Conservation (phyloP, 2,113 vertebrate genomes). For the Columba janthina region DNA sequence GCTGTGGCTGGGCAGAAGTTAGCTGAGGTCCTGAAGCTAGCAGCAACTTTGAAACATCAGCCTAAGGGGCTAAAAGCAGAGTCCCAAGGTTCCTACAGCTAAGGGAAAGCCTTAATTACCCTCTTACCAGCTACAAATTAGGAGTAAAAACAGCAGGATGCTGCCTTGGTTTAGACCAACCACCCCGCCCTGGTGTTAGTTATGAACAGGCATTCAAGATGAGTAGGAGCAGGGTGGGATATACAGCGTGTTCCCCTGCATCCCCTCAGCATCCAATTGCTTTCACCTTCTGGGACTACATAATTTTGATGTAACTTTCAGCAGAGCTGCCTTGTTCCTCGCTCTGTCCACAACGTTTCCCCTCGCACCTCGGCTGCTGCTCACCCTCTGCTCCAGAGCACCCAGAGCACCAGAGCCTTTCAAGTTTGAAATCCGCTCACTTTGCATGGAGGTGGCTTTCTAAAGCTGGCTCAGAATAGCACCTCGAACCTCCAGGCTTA, state of each 20-base stretch:
- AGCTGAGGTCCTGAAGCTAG: not conserved
- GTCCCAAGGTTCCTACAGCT: not conserved
- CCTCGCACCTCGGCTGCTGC: not conserved
- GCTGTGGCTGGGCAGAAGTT: not conserved
- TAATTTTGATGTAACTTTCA: not conserved
- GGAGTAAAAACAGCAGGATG: not conserved
- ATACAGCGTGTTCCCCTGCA: not conserved
- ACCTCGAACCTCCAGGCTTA: not conserved
- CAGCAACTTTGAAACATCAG: not conserved
- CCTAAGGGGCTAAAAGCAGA: not conserved
- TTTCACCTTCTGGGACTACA: accelerated
- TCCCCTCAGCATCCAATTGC: not conserved
- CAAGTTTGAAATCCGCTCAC: not conserved
- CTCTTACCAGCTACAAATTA: not conserved
- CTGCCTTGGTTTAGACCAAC: not conserved
- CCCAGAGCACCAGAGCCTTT: not conserved
- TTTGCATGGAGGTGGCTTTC: not conserved
- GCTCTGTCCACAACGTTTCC: not conserved
- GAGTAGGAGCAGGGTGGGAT: not conserved
- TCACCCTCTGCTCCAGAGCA: not conserved
- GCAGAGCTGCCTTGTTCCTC: not conserved
- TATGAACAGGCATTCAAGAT: not conserved
- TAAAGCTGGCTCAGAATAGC: not conserved
- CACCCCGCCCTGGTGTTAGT: not conserved
- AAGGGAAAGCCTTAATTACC: not conserved